Evolutionary conservation across 2,797 vertebrate genomes (phyloP), one percentile per base, ranked within the genome.

Genomic region (Mallotus villosus): DNA sequence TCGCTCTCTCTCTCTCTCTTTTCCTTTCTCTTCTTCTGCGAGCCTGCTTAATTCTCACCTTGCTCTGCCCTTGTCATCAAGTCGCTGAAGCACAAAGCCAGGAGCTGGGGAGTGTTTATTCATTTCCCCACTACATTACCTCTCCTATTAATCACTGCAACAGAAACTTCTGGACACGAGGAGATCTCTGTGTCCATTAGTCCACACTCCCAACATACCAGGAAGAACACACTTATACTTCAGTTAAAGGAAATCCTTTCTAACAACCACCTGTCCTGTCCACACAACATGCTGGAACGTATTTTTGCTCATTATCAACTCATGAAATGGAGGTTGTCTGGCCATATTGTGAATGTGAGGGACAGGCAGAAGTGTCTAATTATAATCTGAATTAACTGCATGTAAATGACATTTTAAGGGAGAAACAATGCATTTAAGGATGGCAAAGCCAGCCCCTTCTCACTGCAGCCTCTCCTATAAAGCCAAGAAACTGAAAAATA

Each of bases 61-160:
- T 99, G 97, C 92, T 92, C 95, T 98, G 97, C 97, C 97, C 97
- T 98, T 99, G 97, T 98, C 97, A 98, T 96, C 96, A 96, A 97
- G 93, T 93, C 95, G 94, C 92, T 98, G 95, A 97, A 97, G 97
- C 97, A 97, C 96, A 98, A 97, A 99, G 95, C 95, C 95, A 95
- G 95, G 96, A 96, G 95, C 95, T 92, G 87, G 94, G 96, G 97
- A 98, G 97, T 98, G 97, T 99, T 99, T 99, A 98, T 96, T 98
- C 96, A 98, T 98, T 99, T 98, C 97, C 97, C 96, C 96, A 97
- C 95, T 96, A 97, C 97, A 99, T 99, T 98, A 99, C 97, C 96
- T 96, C 94, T 95, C 95, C 96, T 97, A 99, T 99, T 99, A 99
- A 98, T 98, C 97, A 99, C 95, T 92, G 93, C 94, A 94, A 94